A percentile compares a stretch with the other conserved stretches of the same genome.
Conservation (phyloP, 2,888 invertebrate genomes). For the Netelia inedita region DNA sequence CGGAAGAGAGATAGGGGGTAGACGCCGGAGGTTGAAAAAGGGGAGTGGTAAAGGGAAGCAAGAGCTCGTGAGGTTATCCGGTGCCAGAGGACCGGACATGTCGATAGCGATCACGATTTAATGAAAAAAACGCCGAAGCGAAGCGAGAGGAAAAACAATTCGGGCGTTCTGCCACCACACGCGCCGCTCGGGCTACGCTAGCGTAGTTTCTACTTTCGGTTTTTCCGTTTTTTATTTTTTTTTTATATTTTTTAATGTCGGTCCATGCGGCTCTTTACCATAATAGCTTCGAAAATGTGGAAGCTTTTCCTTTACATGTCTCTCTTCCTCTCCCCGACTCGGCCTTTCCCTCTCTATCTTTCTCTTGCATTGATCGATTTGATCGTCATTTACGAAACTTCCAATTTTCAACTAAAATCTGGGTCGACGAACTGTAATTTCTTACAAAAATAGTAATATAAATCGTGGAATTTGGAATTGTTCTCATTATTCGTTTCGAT, state of each 20-base stretch:
- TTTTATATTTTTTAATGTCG: neutral
- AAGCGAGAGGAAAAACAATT: slow-evolving; percentile 72
- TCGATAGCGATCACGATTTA: slow-evolving; percentile 81
- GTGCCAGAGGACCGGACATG: slow-evolving; percentile 65
- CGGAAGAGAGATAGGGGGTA: neutral
- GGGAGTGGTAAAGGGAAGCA: neutral
- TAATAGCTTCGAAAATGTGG: slow-evolving; percentile 31
- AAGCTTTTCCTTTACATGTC: slow-evolving; percentile 19
- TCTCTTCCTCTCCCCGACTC: neutral
- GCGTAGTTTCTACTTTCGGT: neutral
- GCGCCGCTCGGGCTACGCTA: neutral
- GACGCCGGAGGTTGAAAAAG: neutral
- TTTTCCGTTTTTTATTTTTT: neutral
- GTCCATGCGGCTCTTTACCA: slow-evolving; percentile 14
- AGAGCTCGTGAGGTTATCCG: slow-evolving; percentile 19
- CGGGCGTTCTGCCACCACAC: slow-evolving; percentile 64
- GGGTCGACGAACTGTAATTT: neutral
- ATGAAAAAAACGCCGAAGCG: slow-evolving; percentile 75
- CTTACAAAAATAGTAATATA: neutral
- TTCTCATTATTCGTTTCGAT: too few species aligned
- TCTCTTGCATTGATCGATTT: neutral
- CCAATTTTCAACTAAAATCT: slow-evolving; percentile 50
- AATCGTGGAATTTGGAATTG: too few species aligned
- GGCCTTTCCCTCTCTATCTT: neutral
- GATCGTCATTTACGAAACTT: slow-evolving; percentile 9